phyloP scores from a whole-genome alignment of 2,797 vertebrate species.

The Hypotaenidia philippensis region DNA sequence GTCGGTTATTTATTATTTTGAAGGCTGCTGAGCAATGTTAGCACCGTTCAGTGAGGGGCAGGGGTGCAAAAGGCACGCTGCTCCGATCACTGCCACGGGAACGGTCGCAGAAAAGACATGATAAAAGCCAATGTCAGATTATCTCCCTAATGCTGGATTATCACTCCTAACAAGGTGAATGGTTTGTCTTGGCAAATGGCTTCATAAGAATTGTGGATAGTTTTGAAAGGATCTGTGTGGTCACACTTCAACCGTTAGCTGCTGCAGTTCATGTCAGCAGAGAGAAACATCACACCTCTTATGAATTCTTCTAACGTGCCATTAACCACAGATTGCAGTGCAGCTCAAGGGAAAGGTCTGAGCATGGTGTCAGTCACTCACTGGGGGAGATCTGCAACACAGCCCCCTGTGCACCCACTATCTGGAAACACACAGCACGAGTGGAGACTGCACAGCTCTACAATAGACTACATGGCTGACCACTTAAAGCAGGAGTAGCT shows the following conservation, averaged over 20 bases:
- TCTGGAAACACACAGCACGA: neutral
- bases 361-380: neutral
- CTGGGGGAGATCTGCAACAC: neutral
- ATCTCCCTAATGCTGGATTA: slow-evolving; percentile 68
- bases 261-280: slow-evolving; percentile 44
- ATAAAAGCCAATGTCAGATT: slow-evolving; percentile 65
- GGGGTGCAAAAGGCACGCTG: too few relatives aligned
- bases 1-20: neutral
- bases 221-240: slow-evolving; percentile 34
- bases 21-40: neutral
- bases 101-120: slow-evolving; percentile 11
- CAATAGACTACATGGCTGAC: neutral
- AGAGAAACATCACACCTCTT: slow-evolving; percentile 8
- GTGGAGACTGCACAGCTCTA: neutral
- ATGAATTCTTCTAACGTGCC: neutral
- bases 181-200: slow-evolving; percentile 67
- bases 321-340: neutral
- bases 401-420: rapidly evolving
- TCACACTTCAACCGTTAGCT: slow-evolving; percentile 62
- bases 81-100: neutral
- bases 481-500: neutral
- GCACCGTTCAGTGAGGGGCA: too few relatives aligned
- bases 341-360: neutral
- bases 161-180: slow-evolving; percentile 62
- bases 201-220: slow-evolving; percentile 29